Conservation (phyloP, 1,140 invertebrate genomes). For the Sycobia sp. region DNA sequence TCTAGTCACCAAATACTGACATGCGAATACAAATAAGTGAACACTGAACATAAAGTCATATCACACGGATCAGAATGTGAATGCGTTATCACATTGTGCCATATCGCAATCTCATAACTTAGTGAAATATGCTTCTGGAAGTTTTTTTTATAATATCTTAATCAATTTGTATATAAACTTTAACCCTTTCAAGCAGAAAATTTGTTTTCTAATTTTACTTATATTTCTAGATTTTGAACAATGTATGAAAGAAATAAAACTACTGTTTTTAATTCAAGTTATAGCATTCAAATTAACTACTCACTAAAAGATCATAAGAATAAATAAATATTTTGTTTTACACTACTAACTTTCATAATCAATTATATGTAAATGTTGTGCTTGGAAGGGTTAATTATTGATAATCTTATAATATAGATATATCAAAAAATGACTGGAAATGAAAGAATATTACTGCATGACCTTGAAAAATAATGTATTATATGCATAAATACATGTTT, state of each 20-base stretch:
- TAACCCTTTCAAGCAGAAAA: slow-evolving; percentile 20
- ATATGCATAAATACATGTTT: neutral
- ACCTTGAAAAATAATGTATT: neutral
- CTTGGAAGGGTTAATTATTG: slow-evolving; percentile 21
- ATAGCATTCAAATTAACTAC: too few species aligned
- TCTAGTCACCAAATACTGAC: slow-evolving; percentile 34
- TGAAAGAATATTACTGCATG: neutral
- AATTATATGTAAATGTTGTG: neutral
- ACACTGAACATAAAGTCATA: slow-evolving; percentile 20
- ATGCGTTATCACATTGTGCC: slow-evolving; percentile 27
- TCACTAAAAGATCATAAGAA: too few species aligned
- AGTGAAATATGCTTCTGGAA: slow-evolving; percentile 10
- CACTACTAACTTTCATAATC: too few species aligned
- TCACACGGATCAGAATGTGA: slow-evolving; percentile 11
- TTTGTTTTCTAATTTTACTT: neutral
- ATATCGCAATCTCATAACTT: slow-evolving; percentile 21
- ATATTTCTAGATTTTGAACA: neutral
- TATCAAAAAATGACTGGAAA: slow-evolving; percentile 7
- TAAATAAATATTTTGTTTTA: too few species aligned
- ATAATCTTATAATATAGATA: slow-evolving; percentile 18
- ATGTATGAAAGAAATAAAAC: neutral
- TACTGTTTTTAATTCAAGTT: too few species aligned
- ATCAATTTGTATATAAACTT: slow-evolving; percentile 19
- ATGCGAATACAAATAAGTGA: slow-evolving; percentile 1
- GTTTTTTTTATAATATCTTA: slow-evolving; percentile 15